phyloP scores from a whole-genome alignment of 2,113 vertebrate genomes.

The Isurus oxyrinchus region DNA sequence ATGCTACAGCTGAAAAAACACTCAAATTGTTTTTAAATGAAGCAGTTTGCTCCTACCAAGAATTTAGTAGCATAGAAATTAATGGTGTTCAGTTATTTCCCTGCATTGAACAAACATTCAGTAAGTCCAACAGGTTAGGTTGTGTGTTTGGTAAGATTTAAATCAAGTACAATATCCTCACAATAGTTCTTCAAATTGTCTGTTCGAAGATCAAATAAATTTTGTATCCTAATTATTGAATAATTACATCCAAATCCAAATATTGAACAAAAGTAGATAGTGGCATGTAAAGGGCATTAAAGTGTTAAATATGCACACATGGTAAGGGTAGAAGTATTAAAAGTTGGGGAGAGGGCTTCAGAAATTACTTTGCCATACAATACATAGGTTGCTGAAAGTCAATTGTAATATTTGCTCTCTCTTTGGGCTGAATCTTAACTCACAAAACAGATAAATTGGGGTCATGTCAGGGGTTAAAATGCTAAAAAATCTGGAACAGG shows the following conservation, averaged over 20 bases:
- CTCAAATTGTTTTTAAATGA: conserved; percentile 10
- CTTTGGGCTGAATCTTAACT: not conserved
- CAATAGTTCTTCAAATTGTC: not conserved
- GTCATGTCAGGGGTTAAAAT: no score
- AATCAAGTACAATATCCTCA: not conserved
- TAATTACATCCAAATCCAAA: not conserved
- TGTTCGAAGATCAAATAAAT: not conserved
- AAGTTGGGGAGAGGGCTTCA: not conserved
- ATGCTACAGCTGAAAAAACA: conserved; percentile 28
- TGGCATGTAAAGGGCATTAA: not conserved
- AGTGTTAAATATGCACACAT: not conserved
- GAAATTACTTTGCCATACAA: not conserved
- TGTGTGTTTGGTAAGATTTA: not conserved
- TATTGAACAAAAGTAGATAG: not conserved
- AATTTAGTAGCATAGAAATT: conserved; percentile 9
- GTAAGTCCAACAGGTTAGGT: not conserved
- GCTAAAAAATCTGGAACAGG: no score
- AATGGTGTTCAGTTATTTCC: not conserved
- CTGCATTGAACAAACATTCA: not conserved
- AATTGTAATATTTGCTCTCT: not conserved
- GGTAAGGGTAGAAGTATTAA: not conserved
- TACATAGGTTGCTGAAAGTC: not conserved
- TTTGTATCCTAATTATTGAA: not conserved
- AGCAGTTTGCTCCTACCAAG: not conserved
- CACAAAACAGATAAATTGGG: no score